Evolutionary conservation across 30 jellyfish, hydroid and myxozoan species (phyloP).

Genomic region (Turritopsis rubra): DNA sequence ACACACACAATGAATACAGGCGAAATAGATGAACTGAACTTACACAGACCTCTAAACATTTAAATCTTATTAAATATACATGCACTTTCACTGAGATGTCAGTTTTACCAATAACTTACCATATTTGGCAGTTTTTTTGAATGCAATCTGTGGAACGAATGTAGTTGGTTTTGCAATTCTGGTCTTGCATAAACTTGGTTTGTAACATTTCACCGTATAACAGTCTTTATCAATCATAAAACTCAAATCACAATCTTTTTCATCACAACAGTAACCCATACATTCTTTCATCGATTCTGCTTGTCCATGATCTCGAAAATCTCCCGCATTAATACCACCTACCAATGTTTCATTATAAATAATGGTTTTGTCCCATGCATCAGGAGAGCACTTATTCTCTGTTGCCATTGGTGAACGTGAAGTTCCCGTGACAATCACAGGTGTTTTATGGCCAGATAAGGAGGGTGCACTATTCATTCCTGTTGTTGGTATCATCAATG

Average conservation of each 20-base stretch:
- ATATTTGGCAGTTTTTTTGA: conserved; percentile 58
- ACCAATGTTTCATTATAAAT: conserved; percentile 63
- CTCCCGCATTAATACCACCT: conserved; percentile 94
- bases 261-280: conserved; percentile 84
- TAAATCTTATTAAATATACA: neutral
- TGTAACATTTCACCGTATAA: conserved; percentile 72
- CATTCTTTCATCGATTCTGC: conserved; percentile 71
- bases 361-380: conserved; percentile 71
- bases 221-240: conserved; percentile 93
- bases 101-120: conserved; percentile 39
- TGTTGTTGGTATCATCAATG: neutral
- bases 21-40: neutral
- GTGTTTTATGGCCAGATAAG: neutral
- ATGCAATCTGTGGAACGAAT: conserved; percentile 77
- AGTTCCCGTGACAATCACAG: neutral
- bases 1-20: neutral
- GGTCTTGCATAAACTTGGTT: conserved; percentile 63
- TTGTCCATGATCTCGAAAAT: conserved; percentile 88
- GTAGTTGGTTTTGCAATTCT: conserved; percentile 90
- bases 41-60: neutral
- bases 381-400: conserved; percentile 50
- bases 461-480: neutral
- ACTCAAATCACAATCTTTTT: conserved; percentile 81
- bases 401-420: conserved; percentile 16
- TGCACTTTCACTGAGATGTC: neutral